Evolutionary conservation across 2,797 vertebrate genomes (phyloP).

Genomic region (Chelonia mydas): DNA sequence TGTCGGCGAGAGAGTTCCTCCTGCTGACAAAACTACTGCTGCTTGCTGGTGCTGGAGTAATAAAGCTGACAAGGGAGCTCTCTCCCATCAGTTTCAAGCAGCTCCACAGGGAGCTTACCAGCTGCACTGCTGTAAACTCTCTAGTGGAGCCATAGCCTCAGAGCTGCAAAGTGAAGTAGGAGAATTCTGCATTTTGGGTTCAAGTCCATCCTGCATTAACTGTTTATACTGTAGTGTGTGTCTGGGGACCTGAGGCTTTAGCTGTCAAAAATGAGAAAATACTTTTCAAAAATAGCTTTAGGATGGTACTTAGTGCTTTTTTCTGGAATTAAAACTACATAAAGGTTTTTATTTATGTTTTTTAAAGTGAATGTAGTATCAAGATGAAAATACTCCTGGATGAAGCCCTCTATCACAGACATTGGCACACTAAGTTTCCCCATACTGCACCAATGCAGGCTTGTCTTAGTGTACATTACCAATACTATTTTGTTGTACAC

Average conservation of each 20-base stretch:
- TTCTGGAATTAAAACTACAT: background rate
- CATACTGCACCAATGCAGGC: background rate
- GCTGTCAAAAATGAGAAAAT: slow-evolving; percentile 20
- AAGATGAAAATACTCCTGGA: background rate
- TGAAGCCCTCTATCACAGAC: background rate
- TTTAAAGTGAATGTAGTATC: background rate
- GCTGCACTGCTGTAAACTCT: too few relatives aligned
- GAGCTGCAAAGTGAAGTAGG: slow-evolving; percentile 40
- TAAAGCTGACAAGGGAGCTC: background rate
- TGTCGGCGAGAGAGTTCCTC: background rate
- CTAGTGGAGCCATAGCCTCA: background rate
- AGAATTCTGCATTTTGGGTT: background rate
- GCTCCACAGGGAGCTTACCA: background rate
- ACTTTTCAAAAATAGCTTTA: background rate
- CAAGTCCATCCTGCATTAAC: slow-evolving; percentile 13
- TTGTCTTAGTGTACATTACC: background rate
- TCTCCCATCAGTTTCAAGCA: background rate
- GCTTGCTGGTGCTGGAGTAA: too few relatives aligned
- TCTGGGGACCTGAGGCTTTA: slow-evolving; percentile 26
- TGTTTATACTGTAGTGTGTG: background rate
- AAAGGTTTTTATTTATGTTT: background rate
- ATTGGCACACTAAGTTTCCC: background rate
- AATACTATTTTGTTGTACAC: background rate
- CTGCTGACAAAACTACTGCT: background rate
- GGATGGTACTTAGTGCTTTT: background rate